A percentile compares a stretch with the other conserved stretches of the same genome.
phyloP scores from a whole-genome alignment of 53 echinoderm and acorn worm species.

The Arbacia lixula region DNA sequence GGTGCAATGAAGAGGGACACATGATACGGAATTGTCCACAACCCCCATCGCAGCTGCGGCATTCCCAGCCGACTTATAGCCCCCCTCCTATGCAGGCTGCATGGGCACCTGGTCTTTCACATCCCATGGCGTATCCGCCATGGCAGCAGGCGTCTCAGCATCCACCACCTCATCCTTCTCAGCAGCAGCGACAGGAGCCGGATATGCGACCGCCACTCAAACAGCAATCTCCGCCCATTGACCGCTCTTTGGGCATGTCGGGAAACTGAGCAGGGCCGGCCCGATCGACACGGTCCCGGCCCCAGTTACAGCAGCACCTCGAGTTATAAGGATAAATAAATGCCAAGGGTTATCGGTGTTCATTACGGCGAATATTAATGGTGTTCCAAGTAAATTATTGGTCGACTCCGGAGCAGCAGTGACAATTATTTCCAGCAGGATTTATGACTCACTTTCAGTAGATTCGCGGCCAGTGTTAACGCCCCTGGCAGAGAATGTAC shows the following conservation, averaged over 20 bases:
- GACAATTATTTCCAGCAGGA: slow-evolving; percentile 39
- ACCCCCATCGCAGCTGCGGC: neutral
- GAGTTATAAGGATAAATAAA: slow-evolving; percentile 6
- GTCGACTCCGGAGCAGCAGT: slow-evolving; percentile 51
- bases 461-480: too few species aligned
- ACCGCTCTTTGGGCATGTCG: too few species aligned
- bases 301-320: neutral
- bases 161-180: neutral
- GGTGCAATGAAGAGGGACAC: neutral
- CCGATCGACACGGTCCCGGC: slow-evolving; percentile 33
- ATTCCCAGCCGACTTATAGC: neutral
- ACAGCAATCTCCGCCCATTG: too few species aligned
- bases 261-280: slow-evolving; percentile 43
- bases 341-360: neutral
- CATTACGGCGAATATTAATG: too few species aligned
- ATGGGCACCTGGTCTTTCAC: too few species aligned
- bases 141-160: neutral
- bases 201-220: too few species aligned
- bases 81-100: neutral
- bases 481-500: too few species aligned
- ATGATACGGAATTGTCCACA: neutral
- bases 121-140: neutral
- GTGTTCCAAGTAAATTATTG: slow-evolving; percentile 11
- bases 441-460: too few species aligned
- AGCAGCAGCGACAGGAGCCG: neutral